Evolutionary conservation across 2,888 invertebrate genomes (phyloP), one percentile per base, ranked within the genome.

Genomic region (Fragum sueziense): DNA sequence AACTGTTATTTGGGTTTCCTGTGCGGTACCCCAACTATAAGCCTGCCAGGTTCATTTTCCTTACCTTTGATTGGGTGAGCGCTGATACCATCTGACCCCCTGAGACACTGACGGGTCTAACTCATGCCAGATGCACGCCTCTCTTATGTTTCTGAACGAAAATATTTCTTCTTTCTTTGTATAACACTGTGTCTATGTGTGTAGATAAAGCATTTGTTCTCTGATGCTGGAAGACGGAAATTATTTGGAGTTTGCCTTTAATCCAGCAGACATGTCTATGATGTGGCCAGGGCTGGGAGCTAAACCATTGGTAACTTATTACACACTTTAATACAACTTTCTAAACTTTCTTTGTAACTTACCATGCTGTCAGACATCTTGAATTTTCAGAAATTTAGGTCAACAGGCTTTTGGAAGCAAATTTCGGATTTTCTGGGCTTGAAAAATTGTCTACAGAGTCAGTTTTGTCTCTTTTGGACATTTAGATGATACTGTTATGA

Each of bases 251-350:
- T 80, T 81, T 80, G 76, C 80, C 41, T 77, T 79, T 71, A 80
- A 84, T 79, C 80, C 74, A 65, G 65, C 73, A 34, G 72, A 76
- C 41, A 81, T 84, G 84, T 82, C 84, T 47, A 80, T 84, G 78
- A 84, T 84, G 84, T 84, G 84, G 84, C 81, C 82, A 51, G 84
- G 82, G 62, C 73, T 84, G 57, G 84, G 82, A 80, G 82, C 82
- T 37, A 84, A 84, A 76, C 84, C 79, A 54, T 67, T 84, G 84
- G 84, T 84, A 84, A 80, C 33, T 57, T 69, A 69, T 77, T 20
- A 22, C 20, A 65, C 37, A 65, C 65, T 41, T 65, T 65, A 25
- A 7, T n/a, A 65, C 1, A 65, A 14, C 25, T 67, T 68, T 57
- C 17, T 25, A 68, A 25, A 65, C 65, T 65, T 65, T 65, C 41